Conservation (phyloP, 2,797 vertebrate species). For the Potorous gilbertii region DNA sequence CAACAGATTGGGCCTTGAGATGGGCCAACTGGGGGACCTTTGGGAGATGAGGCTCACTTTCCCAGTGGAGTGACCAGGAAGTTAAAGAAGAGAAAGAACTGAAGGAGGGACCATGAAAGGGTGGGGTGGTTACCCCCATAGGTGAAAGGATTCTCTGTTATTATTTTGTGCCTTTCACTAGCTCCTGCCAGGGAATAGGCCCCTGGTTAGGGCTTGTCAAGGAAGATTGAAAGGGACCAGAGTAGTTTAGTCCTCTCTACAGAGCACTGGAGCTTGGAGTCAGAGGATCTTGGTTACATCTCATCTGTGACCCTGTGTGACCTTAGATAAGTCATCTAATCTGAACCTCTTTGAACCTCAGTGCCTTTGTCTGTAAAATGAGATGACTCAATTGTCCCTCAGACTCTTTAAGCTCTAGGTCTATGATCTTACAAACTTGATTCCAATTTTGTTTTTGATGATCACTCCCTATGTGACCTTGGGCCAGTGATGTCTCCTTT, state of each 20-base stretch:
- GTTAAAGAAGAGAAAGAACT: fast-evolving
- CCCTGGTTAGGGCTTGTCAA: background rate
- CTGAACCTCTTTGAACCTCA: background rate
- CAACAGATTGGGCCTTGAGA: constrained; percentile 49
- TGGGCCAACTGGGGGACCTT: constrained; percentile 20
- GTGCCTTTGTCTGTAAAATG: background rate
- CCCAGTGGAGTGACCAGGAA: background rate
- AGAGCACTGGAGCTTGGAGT: background rate
- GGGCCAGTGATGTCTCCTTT: background rate
- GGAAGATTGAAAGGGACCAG: background rate
- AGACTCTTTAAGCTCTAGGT: background rate
- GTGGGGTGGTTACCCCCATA: fast-evolving
- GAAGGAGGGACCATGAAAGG: fast-evolving
- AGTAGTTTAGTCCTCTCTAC: no score
- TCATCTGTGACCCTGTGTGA: background rate
- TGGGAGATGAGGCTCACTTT: constrained; percentile 31
- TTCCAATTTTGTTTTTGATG: background rate
- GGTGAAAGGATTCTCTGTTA: background rate
- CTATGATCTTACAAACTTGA: background rate
- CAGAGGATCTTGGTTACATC: background rate
- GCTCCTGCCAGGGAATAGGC: background rate
- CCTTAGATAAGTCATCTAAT: background rate
- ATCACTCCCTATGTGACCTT: background rate
- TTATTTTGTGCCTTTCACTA: background rate
- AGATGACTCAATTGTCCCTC: background rate